A percentile compares a stretch with the other conserved stretches of the same genome.
Conservation (phyloP, 2,888 invertebrate species). For the Cerceris rybyensis region DNA sequence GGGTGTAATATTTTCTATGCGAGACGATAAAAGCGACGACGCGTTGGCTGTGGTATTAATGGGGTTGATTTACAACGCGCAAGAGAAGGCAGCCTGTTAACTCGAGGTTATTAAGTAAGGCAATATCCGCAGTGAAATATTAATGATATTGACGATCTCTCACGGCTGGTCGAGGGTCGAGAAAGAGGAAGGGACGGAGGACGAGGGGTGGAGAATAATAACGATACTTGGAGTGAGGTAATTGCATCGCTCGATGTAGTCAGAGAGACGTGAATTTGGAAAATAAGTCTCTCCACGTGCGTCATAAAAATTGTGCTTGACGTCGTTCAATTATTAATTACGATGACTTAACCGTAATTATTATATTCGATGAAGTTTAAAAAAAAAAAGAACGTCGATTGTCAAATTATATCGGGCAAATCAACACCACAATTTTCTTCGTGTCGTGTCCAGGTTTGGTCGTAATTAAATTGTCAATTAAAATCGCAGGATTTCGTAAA, state of each 20-base stretch:
- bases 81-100: conserved; percentile 50
- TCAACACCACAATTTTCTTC: too few species aligned
- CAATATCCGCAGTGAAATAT: conserved; percentile 60
- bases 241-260: conserved; percentile 30
- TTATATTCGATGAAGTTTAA: too few species aligned
- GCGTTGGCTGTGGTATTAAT: conserved; percentile 50
- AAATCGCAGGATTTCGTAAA: too few species aligned
- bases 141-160: conserved; percentile 63
- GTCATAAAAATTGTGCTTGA: background rate
- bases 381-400: too few species aligned
- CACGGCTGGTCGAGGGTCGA: background rate
- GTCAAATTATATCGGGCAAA: too few species aligned
- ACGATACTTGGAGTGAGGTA: conserved; percentile 22
- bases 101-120: conserved; percentile 63
- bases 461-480: too few species aligned
- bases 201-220: conserved; percentile 40
- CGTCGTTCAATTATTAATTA: background rate
- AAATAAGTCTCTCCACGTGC: background rate
- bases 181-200: background rate
- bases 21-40: conserved; percentile 32
- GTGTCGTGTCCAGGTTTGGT: too few species aligned
- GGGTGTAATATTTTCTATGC: background rate
- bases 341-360: background rate
- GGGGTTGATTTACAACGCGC: conserved; percentile 60
- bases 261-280: conserved; percentile 15